Evolutionary conservation across 2,113 vertebrate genomes (phyloP).

Genomic region (Eonycteris spelaea): DNA sequence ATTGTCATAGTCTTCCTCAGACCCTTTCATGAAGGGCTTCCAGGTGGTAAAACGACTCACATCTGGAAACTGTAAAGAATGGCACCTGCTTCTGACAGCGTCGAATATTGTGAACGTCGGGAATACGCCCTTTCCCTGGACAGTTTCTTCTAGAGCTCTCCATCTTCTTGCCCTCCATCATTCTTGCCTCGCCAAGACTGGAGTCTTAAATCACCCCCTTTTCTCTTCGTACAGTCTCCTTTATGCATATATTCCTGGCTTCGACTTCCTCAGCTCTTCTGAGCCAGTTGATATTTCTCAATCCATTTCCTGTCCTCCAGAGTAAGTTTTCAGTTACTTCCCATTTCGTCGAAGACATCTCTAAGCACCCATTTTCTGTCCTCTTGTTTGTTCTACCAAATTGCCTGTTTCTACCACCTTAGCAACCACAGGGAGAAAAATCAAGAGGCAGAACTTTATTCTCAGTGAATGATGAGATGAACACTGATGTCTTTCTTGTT

Average conservation of each 20-base stretch:
- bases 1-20: background rate
- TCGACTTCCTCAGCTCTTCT: background rate
- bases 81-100: background rate
- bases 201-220: background rate
- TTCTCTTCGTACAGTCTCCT: background rate
- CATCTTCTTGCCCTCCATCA: background rate
- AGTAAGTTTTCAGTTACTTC: background rate
- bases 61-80: background rate
- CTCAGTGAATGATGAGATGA: background rate
- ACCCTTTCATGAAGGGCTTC: background rate
- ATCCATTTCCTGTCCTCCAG: background rate
- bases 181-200: background rate
- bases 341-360: background rate
- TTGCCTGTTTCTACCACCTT: background rate
- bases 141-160: background rate
- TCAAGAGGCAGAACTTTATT: background rate
- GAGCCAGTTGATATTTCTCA: background rate
- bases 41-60: background rate
- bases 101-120: background rate
- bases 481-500: background rate
- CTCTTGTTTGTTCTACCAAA: conserved; percentile 26
- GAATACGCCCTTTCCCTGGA: background rate
- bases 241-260: background rate
- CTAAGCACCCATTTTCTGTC: background rate
- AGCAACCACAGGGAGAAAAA: conserved; percentile 11